These are phyloP conservation scores for Leptobrachium leishanense DNA, from an alignment of 2,113 vertebrate species.

Conservation along the genomic window DNA sequence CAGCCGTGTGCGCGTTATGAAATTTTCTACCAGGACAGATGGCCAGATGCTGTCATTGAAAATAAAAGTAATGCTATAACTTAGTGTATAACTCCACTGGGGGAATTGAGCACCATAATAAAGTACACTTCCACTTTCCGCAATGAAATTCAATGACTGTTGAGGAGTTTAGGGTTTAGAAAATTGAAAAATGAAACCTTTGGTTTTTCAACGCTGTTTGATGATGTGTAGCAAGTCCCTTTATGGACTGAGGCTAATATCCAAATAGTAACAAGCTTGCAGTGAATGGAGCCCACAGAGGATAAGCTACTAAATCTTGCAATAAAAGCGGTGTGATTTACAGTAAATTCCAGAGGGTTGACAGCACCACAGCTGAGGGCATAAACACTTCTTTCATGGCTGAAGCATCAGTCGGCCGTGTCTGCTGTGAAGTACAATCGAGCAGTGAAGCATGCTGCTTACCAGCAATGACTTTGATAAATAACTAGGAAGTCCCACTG, in stretches of 20 bases:
- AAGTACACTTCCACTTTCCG: constrained; percentile 80
- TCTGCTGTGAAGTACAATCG: constrained; percentile 97
- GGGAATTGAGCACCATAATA: constrained; percentile 86
- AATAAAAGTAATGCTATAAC: constrained; percentile 83
- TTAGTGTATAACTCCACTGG: constrained; percentile 78
- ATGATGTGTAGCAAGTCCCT: constrained; percentile 95
- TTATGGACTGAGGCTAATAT: constrained; percentile 94
- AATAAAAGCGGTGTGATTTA: constrained; percentile 99
- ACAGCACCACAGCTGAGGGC: constrained; percentile 98
- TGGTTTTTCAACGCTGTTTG: constrained; percentile 92
- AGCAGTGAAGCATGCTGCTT: constrained; percentile 89
- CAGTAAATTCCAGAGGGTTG: constrained; percentile 99
- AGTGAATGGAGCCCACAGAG: constrained; percentile 98
- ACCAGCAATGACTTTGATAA: constrained; percentile 99
- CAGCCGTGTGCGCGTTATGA: constrained; percentile 79
- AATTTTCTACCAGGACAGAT: constrained; percentile 81
- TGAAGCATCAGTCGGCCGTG: constrained; percentile 86
- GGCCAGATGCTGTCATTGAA: constrained; percentile 80
- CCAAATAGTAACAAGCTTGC: constrained; percentile 99
- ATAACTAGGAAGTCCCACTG: constrained; percentile 99
- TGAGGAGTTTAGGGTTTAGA: constrained; percentile 87
- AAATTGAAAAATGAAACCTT: constrained; percentile 92
- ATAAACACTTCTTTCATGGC: constrained; percentile 98
- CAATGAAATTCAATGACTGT: constrained; percentile 84
- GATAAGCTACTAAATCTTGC: constrained; percentile 99